Base-by-base conservation (phyloP, 2,797 vertebrate genomes). In the Tapera naevia region DNA sequence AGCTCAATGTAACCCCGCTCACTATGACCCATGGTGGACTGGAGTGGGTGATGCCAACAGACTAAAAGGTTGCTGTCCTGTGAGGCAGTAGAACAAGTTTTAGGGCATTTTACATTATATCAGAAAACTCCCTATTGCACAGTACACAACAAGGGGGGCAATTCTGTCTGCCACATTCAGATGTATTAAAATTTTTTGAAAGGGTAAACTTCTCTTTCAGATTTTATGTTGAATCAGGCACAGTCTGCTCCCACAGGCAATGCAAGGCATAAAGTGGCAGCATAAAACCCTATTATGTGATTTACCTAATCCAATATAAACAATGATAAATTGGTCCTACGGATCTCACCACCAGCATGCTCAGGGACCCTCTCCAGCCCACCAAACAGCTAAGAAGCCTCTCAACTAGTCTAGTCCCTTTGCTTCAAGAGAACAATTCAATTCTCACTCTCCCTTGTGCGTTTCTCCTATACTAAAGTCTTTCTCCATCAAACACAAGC, bases 21-120 rank as follows among this genome's bases (percentile, higher is more conserved):
- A n/a, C n/a, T n/a, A n/a, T n/a, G n/a, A n/a, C n/a, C n/a, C n/a
- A n/a, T n/a, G n/a, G 13, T 28, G 32, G 23, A 73, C 18, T 32
- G 32, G 24, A 72, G 8, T 3, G 10, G 25, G 28, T 0, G 0
- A 64, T 41, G 9, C 18, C 43, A 80, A 58, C 7, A 82, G 28
- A 53, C 9, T 61, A 21, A 22, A 57, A 73, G 7, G n/a, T 11
- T 61, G 2, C 35, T 65, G 17, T 27, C 22, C 18, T 61, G 12
- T 19, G 32, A 87, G 23, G n/a, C 13, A 62, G 7, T 41, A 91
- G 78, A 92, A 21, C 9, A 84, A 54, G 58, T 60, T 74, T 61
- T 57, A 45, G 35, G 39, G 19, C 45, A 76, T 65, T 66, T 80
- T 62, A 24, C 60, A 13, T 13, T 39, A 30, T 3, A 66, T 10